Evolutionary conservation across 2,113 vertebrate species (phyloP).

Genomic region (Halcyon malimbica): DNA sequence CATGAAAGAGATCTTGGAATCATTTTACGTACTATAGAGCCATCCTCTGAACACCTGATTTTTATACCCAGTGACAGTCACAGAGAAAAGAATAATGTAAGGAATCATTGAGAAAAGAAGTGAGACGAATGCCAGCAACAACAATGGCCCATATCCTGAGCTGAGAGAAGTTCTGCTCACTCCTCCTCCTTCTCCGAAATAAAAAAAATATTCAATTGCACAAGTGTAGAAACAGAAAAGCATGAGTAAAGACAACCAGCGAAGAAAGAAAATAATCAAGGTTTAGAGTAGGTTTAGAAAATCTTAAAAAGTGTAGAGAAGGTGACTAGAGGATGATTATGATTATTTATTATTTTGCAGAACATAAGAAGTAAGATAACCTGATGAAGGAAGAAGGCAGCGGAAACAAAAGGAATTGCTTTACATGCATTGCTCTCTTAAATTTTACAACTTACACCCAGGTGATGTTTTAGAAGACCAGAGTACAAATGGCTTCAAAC

Average conservation of each 20-base stretch:
- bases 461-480: background rate
- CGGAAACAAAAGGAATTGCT: constrained; percentile 9
- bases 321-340: background rate
- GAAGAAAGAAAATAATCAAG: background rate
- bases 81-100: background rate
- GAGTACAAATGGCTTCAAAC: background rate
- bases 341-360: background rate
- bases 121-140: fast-evolving
- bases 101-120: background rate
- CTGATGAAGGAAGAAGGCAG: background rate
- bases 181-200: background rate
- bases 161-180: background rate
- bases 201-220: background rate
- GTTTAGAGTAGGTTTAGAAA: background rate
- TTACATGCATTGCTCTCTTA: background rate
- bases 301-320: background rate
- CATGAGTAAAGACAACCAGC: background rate
- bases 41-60: background rate
- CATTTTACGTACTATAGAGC: background rate
- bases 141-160: background rate
- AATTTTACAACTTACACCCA: background rate
- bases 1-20: background rate
- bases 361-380: background rate
- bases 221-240: background rate
- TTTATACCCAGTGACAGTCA: background rate